Base-by-base conservation (phyloP, 1,140 invertebrate species). In the Bradysia coprophila region DNA sequence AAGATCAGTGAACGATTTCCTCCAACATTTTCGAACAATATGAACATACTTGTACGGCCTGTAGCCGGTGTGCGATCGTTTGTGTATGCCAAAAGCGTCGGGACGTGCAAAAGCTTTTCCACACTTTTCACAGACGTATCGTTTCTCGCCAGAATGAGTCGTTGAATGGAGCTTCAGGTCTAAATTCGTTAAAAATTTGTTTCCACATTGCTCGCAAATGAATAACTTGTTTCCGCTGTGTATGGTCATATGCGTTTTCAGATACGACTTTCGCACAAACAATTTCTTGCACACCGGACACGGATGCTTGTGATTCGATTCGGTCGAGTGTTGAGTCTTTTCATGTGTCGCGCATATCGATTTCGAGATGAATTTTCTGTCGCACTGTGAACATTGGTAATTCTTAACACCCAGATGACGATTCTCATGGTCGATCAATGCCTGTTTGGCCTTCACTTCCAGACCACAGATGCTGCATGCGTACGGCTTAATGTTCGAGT, bases 1-100 rank as follows among this genome's bases (percentile, higher is more conserved):
- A 28, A 28, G 13, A 13, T 28, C 13, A 28, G 24, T 28, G n/a
- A n/a, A n/a, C n/a, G n/a, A n/a, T n/a, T n/a, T n/a, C n/a, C n/a
- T n/a, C n/a, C n/a, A n/a, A n/a, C n/a, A 8, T 28, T 28, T 28
- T 28, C 13, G 6, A 28, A 8, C 6, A 8, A 8, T 8, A 28
- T 13, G 24, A 13, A 28, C 6, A 28, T 28, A 39, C 19, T 39
- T 39, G 52, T 81, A 85, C 0, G 82, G 83, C 49, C 81, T 78
- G 52, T 86, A 80, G 3, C 78, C 73, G 0, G 73, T 75, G 49
- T 79, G 77, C 0, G 71, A 75, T 3, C 76, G 55, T 55, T 76
- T 76, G 55, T 83, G 80, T 34, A 77, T 73, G 44, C 76, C 72
- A 20, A 77, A 57, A 22, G 73, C 71, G 24, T 66, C 67, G 45